A percentile compares a stretch with the other conserved stretches of the same genome.
Conservation (phyloP, 2,797 vertebrate genomes). For the Arctocebus calabarensis region DNA sequence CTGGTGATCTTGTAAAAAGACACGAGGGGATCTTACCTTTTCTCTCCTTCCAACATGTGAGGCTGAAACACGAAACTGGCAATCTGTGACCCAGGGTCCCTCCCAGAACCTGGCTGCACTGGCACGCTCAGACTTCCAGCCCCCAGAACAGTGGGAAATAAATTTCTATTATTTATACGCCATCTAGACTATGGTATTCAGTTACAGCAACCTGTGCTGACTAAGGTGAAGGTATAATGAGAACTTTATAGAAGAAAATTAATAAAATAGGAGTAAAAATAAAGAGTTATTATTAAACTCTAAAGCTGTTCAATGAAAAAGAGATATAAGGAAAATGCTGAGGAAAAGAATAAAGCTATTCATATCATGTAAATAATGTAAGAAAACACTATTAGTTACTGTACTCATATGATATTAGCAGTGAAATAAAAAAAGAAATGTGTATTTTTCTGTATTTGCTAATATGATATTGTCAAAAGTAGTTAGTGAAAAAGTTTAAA, state of each 20-base stretch:
- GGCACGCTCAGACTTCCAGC: background rate
- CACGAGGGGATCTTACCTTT: no score
- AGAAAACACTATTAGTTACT: background rate
- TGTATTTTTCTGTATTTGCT: background rate
- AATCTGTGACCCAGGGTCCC: background rate
- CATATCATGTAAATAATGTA: background rate
- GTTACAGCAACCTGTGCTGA: background rate
- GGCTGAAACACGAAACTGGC: background rate
- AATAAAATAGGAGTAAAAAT: background rate
- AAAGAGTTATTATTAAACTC: background rate
- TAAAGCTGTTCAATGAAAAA: background rate
- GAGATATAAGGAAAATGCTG: background rate
- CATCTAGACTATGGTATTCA: no score
- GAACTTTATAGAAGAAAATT: background rate
- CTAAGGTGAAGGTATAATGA: background rate
- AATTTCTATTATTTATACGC: background rate
- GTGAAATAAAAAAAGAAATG: background rate
- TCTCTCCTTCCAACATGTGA: background rate
- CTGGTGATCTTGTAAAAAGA: background rate
- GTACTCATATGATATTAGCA: no score
- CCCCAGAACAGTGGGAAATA: background rate
- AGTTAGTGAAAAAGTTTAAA: background rate
- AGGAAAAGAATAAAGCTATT: background rate
- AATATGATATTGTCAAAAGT: background rate
- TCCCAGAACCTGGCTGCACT: background rate